Evolutionary conservation across 2,888 invertebrate genomes (phyloP).

Genomic region (Oxystoma pomonae): DNA sequence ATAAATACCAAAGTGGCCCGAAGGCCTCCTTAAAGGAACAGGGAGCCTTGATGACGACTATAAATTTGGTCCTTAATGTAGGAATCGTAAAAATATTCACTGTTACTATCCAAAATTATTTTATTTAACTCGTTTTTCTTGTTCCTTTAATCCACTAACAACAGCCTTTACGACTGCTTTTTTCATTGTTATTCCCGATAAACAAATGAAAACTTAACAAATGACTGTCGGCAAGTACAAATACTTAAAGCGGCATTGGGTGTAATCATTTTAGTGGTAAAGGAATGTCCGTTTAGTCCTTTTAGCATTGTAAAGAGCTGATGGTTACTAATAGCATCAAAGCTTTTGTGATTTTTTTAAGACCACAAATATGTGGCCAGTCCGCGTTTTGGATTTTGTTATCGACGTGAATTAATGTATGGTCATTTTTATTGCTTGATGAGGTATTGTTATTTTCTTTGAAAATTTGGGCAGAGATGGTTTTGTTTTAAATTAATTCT

Average conservation of each 20-base stretch:
- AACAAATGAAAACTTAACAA: not conserved
- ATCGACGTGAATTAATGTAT: not conserved
- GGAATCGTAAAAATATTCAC: no score
- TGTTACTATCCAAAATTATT: no score
- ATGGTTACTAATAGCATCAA: conserved; percentile 5
- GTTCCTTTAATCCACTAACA: not conserved
- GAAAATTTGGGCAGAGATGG: no score
- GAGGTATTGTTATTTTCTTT: not conserved
- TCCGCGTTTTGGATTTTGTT: not conserved
- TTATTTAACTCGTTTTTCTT: no score
- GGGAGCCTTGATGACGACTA: no score
- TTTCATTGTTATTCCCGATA: not conserved
- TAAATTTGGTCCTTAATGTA: no score
- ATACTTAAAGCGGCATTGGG: not conserved
- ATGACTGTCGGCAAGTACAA: not conserved
- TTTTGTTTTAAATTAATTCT: no score
- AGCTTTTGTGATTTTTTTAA: not conserved
- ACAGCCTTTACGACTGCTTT: not conserved
- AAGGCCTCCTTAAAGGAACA: no score
- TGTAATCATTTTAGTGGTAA: not conserved
- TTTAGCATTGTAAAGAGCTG: not conserved
- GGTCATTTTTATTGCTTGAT: not conserved
- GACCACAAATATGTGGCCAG: not conserved
- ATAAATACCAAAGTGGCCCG: no score
- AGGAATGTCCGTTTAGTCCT: conserved; percentile 5